These are phyloP conservation scores for Trichonephila inaurata DNA, from an alignment of 1,140 invertebrate species.

Conservation along the genomic window DNA sequence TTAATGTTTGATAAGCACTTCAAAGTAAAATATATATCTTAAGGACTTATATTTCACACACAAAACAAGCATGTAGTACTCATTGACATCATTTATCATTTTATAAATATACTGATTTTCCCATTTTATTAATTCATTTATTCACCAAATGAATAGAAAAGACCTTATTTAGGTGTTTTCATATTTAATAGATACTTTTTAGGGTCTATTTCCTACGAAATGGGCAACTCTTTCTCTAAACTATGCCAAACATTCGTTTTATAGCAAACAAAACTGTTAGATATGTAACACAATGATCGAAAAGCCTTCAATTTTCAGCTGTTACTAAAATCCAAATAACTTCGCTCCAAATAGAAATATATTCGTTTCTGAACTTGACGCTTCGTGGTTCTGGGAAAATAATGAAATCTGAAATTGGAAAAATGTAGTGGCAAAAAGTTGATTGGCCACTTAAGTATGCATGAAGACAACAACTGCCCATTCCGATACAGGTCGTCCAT, in stretches of 20 bases:
- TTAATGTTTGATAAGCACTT: no score
- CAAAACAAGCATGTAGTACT: no score
- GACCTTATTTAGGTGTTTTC: neutral
- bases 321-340: neutral
- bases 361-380: neutral
- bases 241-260: neutral
- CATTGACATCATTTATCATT: no score
- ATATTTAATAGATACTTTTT: neutral
- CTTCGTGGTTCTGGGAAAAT: neutral
- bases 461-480: neutral
- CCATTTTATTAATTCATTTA: no score
- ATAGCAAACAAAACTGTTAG: neutral
- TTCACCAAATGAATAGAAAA: no score
- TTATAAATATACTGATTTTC: no score
- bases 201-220: neutral
- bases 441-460: slow-evolving; percentile 13
- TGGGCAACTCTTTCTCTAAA: neutral
- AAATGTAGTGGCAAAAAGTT: neutral
- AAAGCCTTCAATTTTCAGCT: neutral
- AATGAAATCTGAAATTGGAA: neutral
- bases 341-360: neutral
- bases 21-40: no score
- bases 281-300: neutral
- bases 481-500: slow-evolving; percentile 26
- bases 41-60: no score